Percentiles rank a stretch among this genome's conserved stretches.
phyloP scores from a whole-genome alignment of 2,113 vertebrate genomes.

The Myanophis thanlyinensis region DNA sequence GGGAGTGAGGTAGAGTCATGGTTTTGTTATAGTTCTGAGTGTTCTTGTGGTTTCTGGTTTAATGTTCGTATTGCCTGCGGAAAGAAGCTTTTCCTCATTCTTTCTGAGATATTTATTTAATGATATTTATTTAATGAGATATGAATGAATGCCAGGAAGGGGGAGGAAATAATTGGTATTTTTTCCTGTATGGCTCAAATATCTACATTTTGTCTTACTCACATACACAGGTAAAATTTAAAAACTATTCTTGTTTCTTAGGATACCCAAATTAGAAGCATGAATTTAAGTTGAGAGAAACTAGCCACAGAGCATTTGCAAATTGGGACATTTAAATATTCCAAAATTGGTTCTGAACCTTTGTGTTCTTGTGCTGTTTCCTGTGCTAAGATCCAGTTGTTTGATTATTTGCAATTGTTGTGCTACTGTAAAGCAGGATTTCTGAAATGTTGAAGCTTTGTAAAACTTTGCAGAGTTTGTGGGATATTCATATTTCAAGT shows the following conservation, averaged over 20 bases:
- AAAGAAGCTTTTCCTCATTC: too few relatives aligned
- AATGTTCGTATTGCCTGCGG: too few relatives aligned
- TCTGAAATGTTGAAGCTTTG: background rate
- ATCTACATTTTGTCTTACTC: background rate
- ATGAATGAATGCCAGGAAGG: background rate
- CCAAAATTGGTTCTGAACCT: background rate
- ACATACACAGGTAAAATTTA: background rate
- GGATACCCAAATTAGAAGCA: background rate
- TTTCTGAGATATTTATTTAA: too few relatives aligned
- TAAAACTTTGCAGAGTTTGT: background rate
- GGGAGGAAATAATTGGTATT: conserved; percentile 7
- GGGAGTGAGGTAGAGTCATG: too few relatives aligned
- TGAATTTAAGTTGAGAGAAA: background rate
- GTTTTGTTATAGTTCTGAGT: too few relatives aligned
- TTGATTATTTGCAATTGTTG: background rate
- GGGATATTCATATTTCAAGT: background rate
- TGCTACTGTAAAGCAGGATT: background rate
- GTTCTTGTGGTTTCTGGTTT: too few relatives aligned
- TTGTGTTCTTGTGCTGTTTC: background rate
- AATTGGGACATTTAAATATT: background rate
- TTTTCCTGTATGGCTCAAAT: background rate
- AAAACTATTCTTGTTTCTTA: background rate
- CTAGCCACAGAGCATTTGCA: background rate
- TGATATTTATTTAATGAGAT: conserved; percentile 7
- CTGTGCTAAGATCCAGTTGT: background rate